Evolutionary conservation across 2,797 vertebrate species (phyloP).

Genomic region (Gymnoscopelus braueri): DNA sequence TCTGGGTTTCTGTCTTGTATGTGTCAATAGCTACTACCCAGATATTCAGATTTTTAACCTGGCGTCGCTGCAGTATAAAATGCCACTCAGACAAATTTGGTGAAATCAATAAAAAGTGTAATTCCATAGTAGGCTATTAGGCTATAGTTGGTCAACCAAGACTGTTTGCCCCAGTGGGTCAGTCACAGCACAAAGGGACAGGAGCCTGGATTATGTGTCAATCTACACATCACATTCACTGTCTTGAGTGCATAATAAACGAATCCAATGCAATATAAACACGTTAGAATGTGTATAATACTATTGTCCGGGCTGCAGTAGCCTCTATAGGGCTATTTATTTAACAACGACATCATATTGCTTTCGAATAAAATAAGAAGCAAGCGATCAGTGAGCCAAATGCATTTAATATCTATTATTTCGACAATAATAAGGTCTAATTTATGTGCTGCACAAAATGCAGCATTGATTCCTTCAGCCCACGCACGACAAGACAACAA

Average conservation of each 20-base stretch:
- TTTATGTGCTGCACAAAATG: no score
- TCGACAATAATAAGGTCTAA: no score
- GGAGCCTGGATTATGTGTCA: neutral
- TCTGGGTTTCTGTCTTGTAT: conserved; percentile 24
- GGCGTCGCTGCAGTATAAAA: conserved; percentile 32
- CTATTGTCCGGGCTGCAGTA: no score
- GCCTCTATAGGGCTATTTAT: neutral
- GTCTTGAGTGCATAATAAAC: no score
- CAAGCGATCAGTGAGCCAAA: neutral
- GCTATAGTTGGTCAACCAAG: conserved; percentile 27
- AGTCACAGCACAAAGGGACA: conserved; percentile 6
- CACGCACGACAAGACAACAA: conserved; percentile 18
- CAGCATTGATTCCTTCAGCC: neutral
- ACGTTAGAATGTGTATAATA: no score
- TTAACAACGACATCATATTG: no score
- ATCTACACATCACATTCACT: no score
- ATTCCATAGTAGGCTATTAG: conserved; percentile 52
- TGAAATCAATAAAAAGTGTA: conserved; percentile 55
- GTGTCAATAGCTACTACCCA: conserved; percentile 27
- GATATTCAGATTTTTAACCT: conserved; percentile 35
- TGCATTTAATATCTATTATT: neutral
- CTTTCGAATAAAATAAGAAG: neutral
- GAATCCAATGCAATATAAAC: no score
- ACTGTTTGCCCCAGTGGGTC: conserved; percentile 50
- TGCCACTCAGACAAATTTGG: no score